These are phyloP conservation scores for Spodoptera frugiperda DNA, from an alignment of 1,140 invertebrate genomes.

Conservation along the genomic window DNA sequence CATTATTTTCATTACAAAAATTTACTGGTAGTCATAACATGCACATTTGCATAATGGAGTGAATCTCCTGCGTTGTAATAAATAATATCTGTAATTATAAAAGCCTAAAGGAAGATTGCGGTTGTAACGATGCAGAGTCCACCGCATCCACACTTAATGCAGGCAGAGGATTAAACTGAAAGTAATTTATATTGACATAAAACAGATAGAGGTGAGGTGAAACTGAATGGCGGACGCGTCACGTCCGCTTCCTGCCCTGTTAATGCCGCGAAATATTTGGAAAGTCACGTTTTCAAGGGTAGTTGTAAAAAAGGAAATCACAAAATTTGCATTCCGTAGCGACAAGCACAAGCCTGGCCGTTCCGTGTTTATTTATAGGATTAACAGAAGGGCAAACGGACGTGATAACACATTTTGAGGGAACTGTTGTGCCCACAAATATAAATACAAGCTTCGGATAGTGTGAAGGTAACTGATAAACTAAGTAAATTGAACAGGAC, in stretches of 20 bases:
- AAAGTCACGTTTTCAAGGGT: conserved; percentile 69
- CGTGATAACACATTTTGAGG: conserved; percentile 56
- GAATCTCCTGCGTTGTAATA: conserved; percentile 19
- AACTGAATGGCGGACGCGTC: conserved; percentile 47
- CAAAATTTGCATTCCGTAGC: conserved; percentile 60
- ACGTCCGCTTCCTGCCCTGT: conserved; percentile 57
- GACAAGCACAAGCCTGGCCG: conserved; percentile 44
- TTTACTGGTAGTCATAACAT: conserved; percentile 16
- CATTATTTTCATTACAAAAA: conserved; percentile 28
- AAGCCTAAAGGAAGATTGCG: background rate
- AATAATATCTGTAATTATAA: conserved; percentile 28
- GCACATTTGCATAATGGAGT: conserved; percentile 21
- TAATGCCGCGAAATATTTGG: conserved; percentile 52
- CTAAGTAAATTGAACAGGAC: conserved; percentile 34
- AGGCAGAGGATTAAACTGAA: conserved; percentile 48
- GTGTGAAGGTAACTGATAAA: conserved; percentile 38
- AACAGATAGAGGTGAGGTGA: conserved; percentile 56
- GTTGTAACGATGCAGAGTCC: background rate
- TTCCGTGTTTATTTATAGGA: conserved; percentile 70
- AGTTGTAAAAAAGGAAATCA: conserved; percentile 63
- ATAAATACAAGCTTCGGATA: conserved; percentile 21
- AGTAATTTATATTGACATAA: conserved; percentile 62
- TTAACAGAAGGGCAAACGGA: conserved; percentile 62
- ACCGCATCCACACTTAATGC: conserved; percentile 28
- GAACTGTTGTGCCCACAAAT: conserved; percentile 38